phyloP scores from a whole-genome alignment of 2,888 invertebrate genomes.

The Omphaloscelis lunosa region DNA sequence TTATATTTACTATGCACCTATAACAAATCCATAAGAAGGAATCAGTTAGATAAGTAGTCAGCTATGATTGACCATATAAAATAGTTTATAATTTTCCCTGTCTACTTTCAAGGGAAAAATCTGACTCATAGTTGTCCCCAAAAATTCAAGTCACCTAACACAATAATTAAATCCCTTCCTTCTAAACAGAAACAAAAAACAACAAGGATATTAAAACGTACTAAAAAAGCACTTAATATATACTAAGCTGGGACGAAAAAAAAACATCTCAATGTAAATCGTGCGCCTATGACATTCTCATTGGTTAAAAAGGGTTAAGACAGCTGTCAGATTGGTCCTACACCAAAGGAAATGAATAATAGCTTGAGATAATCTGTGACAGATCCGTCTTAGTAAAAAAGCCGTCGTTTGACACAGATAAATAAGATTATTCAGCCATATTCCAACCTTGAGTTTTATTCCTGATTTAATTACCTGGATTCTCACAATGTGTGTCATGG shows the following conservation, averaged over 20 bases:
- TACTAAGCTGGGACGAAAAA: constrained; percentile 73
- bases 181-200: constrained; percentile 56
- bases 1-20: neutral
- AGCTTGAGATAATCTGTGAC: constrained; percentile 88
- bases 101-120: constrained; percentile 10
- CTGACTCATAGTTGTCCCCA: constrained; percentile 27
- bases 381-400: constrained; percentile 89
- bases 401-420: constrained; percentile 88
- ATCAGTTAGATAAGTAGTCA: neutral
- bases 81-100: neutral
- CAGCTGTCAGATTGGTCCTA: constrained; percentile 88
- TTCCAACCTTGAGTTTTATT: constrained; percentile 83
- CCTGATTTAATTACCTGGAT: constrained; percentile 89
- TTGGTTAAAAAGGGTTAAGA: constrained; percentile 90
- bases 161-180: constrained; percentile 55
- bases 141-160: constrained; percentile 44
- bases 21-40: neutral
- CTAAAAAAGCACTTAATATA: constrained; percentile 82
- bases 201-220: constrained; percentile 78
- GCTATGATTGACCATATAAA: neutral
- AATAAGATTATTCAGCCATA: constrained; percentile 88
- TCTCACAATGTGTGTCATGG: constrained; percentile 87
- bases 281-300: constrained; percentile 88
- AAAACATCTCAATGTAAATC: constrained; percentile 82
- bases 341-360: constrained; percentile 88